Evolutionary conservation across 2,888 invertebrate genomes (phyloP).

Genomic region (Loripinus fragilis): DNA sequence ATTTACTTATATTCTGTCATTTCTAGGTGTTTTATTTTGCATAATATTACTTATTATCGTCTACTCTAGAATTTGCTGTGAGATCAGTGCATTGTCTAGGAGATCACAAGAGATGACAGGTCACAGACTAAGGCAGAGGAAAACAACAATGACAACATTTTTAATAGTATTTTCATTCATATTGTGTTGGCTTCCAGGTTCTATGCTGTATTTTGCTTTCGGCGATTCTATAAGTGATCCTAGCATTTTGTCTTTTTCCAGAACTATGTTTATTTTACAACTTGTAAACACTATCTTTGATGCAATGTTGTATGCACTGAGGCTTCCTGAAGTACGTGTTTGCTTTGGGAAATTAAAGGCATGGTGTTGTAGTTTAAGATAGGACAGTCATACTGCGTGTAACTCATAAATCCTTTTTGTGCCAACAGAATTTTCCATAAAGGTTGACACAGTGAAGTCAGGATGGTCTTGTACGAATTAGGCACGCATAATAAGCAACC

Average conservation of each 20-base stretch:
- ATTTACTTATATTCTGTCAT: not conserved
- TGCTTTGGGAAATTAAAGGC: too few relatives aligned
- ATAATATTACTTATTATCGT: not conserved
- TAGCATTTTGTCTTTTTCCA: not conserved
- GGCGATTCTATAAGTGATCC: not conserved
- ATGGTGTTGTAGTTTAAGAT: too few relatives aligned
- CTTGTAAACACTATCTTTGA: not conserved
- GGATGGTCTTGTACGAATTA: too few relatives aligned
- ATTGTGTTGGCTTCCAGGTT: not conserved
- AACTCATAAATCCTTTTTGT: too few relatives aligned
- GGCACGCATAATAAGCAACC: too few relatives aligned
- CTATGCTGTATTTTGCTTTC: not conserved
- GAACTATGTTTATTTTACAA: conserved; percentile 1
- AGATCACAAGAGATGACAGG: not conserved
- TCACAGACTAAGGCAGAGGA: not conserved
- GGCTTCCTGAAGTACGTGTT: not conserved
- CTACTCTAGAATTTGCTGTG: not conserved
- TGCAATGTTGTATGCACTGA: not conserved
- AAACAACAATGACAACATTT: not conserved
- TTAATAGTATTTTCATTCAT: not conserved
- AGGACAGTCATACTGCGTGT: too few relatives aligned
- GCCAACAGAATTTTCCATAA: too few relatives aligned
- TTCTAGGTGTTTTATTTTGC: not conserved
- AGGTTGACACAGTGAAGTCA: too few relatives aligned
- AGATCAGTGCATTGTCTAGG: not conserved